Base-by-base conservation (phyloP, 2,888 invertebrate genomes). In the Pollenia amentaria region DNA sequence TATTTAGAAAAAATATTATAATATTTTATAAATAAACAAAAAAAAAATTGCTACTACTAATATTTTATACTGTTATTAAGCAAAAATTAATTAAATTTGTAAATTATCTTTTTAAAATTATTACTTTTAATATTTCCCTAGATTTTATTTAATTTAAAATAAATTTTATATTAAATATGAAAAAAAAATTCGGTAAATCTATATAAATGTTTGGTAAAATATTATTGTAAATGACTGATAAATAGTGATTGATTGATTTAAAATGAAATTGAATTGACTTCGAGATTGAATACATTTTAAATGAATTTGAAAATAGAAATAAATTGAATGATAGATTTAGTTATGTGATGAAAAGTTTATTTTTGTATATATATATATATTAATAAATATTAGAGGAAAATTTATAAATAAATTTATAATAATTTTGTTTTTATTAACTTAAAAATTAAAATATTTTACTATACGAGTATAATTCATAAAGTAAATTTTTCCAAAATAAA, bases 281-380 rank as follows among this genome's bases (percentile, higher is more conserved):
- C 51, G 51, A 72, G 70, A 29, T 70, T 70, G 18, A 29, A 46
- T 3, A n/a, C n/a, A 81, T 46, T 11, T 72, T 29, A 55, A 55
- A 51, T 51, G 80, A 14, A 57, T 7, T 38, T 38, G 16, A 62
- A 53, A 10, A 38, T 40, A 29, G 16, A 67, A 78, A n/a, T 21
- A 40, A 69, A 48, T 48, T 69, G 40, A 42, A 70, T 75, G 55
- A 79, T 70, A 40, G 38, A 80, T 53, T 65, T 11, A 76, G 29
- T 70, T 4, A 86, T 83, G 70, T 67, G 51, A 76, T 72, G 65
- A 76, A 51, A n/a, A 72, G 57, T 83, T 79, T 76, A 29, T 65
- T 83, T 64, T 75, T 46, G n/a, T n/a, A n/a, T 70, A 42, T 29
- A 6, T 29, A 29, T 70, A 62, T 72, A 44, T 82, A 60, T 60